These are phyloP conservation scores for Thera britannica DNA, from an alignment of 2,888 invertebrate species.

Conservation along the genomic window DNA sequence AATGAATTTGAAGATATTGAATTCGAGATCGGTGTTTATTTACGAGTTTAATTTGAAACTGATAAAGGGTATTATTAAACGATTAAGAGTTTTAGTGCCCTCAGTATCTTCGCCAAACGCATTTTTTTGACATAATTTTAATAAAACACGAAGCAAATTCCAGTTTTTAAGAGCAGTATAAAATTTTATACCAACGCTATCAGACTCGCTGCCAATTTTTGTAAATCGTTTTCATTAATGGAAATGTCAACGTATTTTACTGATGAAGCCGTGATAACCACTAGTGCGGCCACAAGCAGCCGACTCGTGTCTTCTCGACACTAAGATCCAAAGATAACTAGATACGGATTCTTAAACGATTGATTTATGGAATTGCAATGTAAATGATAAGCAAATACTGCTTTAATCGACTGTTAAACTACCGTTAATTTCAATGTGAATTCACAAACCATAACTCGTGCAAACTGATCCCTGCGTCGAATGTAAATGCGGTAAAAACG, in stretches of 20 bases:
- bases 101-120: not conserved
- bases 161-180: slow-evolving; percentile 3
- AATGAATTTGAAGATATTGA: not conserved
- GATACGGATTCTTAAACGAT: slow-evolving; percentile 59
- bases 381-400: slow-evolving; percentile 53
- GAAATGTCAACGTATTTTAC: slow-evolving; percentile 55
- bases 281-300: slow-evolving; percentile 39
- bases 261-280: slow-evolving; percentile 58
- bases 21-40: not conserved
- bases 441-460: slow-evolving; percentile 12
- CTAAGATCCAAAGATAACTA: slow-evolving; percentile 56
- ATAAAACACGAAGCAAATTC: not conserved
- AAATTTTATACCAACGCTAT: slow-evolving; percentile 5
- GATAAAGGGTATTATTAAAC: not conserved
- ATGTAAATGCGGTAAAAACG: slow-evolving; percentile 30
- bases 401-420: slow-evolving; percentile 30
- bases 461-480: slow-evolving; percentile 11
- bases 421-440: slow-evolving; percentile 24
- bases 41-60: not conserved
- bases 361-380: slow-evolving; percentile 62
- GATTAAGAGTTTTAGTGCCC: not conserved
- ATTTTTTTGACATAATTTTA: not conserved
- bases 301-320: slow-evolving; percentile 53
- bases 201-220: slow-evolving; percentile 22
- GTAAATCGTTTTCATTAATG: slow-evolving; percentile 32